Evolutionary conservation across 2,113 vertebrate genomes (phyloP), one percentile per base, ranked within the genome.

Genomic region (Cavia porcellus): DNA sequence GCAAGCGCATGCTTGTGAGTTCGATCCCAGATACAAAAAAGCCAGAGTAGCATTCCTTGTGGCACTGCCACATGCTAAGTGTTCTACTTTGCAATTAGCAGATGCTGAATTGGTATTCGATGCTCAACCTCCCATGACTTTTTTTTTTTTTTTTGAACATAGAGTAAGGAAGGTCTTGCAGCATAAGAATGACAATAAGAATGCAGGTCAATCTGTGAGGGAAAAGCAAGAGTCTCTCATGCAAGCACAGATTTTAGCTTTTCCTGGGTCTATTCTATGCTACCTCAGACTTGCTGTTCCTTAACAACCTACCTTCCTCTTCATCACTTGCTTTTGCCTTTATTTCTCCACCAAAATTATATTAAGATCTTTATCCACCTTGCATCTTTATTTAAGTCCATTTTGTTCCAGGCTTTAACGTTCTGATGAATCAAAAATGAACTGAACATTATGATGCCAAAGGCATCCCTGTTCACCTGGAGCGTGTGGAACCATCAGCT

Each of bases 271-370:
- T 77, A 35, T 32, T 50, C 38, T n/a, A 32, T 32, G 22, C 59
- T 72, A 38, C 52, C 66, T 55, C 19, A 35, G 25, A n/a, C 59
- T 82, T 47, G 10, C 70, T 88, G 82, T 35, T 11, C 68, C 57
- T 45, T 52, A 81, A 55, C 9, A 77, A 32, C 42, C 35, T 62
- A 17, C 35, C 77, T 96, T n/a, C 25, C 68, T 35, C 80, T 66
- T 95, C 47, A 79, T 45, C 6, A 14, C 62, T 87, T 92, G 47
- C 20, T 79, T 95, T 84, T 89, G 35, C 28, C 32, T 45, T 62
- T 81, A 35, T 94, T 96, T 86, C 22, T 47, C 19, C 24, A 75
- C 50, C 74, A 61, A 94, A 87, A 81, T 35, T 52, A 77, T 72
- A n/a, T 66, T 47, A 95, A 35, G 7, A 52, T 28, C 72, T 64